phyloP scores from a whole-genome alignment of 2,113 vertebrate species.

The Catharus minimus region DNA sequence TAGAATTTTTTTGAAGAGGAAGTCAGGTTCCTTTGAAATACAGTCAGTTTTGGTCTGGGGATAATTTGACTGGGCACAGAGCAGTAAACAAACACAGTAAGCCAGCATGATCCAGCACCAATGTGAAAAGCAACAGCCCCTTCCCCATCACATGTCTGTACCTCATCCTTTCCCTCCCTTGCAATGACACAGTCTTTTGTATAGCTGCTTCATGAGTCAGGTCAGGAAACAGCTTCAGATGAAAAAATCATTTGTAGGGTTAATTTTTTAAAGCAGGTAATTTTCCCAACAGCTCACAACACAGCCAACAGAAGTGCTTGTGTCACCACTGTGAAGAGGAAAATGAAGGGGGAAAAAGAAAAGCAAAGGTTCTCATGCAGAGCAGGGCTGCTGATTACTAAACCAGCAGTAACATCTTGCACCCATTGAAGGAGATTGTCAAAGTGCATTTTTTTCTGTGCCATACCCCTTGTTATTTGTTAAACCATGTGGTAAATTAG shows the following conservation, averaged over 20 bases:
- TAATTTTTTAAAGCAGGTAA: neutral
- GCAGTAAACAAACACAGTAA: conserved; percentile 25
- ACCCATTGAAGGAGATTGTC: neutral
- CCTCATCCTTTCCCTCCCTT: conserved; percentile 48
- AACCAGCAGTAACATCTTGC: neutral
- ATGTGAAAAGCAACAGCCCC: conserved; percentile 33
- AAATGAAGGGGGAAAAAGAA: conserved; percentile 27
- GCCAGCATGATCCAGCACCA: conserved; percentile 16
- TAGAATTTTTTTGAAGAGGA: neutral
- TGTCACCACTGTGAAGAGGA: conserved; percentile 28
- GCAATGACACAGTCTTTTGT: conserved; percentile 34
- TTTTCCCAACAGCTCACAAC: conserved; percentile 28
- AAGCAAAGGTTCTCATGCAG: conserved; percentile 57
- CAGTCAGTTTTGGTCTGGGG: neutral
- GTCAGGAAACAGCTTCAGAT: neutral
- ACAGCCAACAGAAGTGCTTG: conserved; percentile 46
- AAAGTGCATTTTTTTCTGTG: neutral
- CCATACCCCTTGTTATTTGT: neutral
- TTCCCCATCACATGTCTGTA: neutral
- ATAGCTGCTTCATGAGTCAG: conserved; percentile 30
- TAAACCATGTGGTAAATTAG: neutral
- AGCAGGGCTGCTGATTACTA: conserved; percentile 11
- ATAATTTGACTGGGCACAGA: conserved; percentile 5
- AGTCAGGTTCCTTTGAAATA: neutral
- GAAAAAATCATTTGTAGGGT: neutral